Conservation (phyloP, 2,113 vertebrate genomes). For the Otus sunia region DNA sequence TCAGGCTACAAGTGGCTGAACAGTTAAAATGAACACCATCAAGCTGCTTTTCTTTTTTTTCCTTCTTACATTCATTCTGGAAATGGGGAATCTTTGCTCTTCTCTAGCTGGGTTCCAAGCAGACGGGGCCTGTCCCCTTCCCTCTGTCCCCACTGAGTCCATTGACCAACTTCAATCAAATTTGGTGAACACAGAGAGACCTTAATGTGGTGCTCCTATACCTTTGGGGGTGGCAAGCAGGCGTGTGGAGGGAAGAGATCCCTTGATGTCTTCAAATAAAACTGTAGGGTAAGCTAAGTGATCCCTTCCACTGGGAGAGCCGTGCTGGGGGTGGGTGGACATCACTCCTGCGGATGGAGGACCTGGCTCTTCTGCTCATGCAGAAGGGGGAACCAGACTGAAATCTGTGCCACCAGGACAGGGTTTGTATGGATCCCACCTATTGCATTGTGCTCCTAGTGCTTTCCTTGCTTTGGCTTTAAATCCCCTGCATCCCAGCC, state of each 20-base stretch:
- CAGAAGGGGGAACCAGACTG: rapidly evolving
- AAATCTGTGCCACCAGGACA: neutral
- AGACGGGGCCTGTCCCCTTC: neutral
- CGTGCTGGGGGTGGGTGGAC: rapidly evolving
- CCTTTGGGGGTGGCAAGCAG: neutral
- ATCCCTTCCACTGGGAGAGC: neutral
- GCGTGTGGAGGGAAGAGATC: neutral
- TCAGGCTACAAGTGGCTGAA: conserved; percentile 54
- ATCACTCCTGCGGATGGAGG: rapidly evolving
- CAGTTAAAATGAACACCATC: conserved; percentile 46
- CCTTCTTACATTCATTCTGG: neutral
- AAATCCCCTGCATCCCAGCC: rapidly evolving
- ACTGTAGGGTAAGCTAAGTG: neutral
- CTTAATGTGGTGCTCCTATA: rapidly evolving
- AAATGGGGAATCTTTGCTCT: neutral
- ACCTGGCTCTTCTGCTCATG: neutral
- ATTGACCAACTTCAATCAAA: rapidly evolving
- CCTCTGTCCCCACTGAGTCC: neutral
- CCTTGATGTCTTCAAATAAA: neutral
- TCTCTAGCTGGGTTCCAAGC: neutral
- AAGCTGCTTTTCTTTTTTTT: neutral
- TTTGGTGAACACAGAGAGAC: rapidly evolving
- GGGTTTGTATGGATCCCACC: neutral
- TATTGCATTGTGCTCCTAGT: rapidly evolving
- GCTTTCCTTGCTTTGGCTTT: neutral